Conservation (phyloP, 2,797 vertebrate species). For the Poecilia velifera region DNA sequence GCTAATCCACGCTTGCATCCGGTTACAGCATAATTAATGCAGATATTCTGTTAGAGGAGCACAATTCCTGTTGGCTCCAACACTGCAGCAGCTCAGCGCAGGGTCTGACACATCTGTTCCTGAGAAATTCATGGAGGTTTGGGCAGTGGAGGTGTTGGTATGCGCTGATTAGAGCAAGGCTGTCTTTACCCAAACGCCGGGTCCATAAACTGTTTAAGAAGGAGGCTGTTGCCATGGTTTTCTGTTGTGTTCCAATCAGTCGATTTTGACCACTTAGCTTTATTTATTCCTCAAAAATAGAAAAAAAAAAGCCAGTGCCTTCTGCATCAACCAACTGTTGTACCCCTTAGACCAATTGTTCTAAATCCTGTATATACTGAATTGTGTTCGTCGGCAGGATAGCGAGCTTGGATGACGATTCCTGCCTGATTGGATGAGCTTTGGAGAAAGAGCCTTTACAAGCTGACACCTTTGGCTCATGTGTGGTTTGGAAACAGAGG, state of each 20-base stretch:
- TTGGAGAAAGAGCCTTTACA: slow-evolving; percentile 63
- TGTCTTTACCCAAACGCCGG: slow-evolving; percentile 66
- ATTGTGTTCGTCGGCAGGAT: slow-evolving; percentile 54
- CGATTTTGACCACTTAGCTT: slow-evolving; percentile 67
- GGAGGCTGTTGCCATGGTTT: slow-evolving; percentile 78
- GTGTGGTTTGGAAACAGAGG: slow-evolving; percentile 57
- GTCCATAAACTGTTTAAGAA: slow-evolving; percentile 74
- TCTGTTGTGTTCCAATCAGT: slow-evolving; percentile 69
- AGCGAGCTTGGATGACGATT: slow-evolving; percentile 58
- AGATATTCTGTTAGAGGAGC: slow-evolving; percentile 31
- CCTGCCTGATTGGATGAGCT: slow-evolving; percentile 62
- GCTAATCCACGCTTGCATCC: slow-evolving; percentile 8
- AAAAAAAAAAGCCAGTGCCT: slow-evolving; percentile 67
- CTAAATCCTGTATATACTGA: slow-evolving; percentile 58
- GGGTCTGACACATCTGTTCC: slow-evolving; percentile 73
- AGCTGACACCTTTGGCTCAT: slow-evolving; percentile 76
- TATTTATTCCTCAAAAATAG: slow-evolving; percentile 72
- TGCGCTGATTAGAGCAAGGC: slow-evolving; percentile 73
- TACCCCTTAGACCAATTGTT: slow-evolving; percentile 71
- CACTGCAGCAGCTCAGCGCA: slow-evolving; percentile 34
- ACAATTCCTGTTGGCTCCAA: slow-evolving; percentile 35
- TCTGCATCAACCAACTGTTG: slow-evolving; percentile 80
- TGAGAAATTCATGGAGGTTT: slow-evolving; percentile 64
- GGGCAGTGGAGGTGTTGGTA: slow-evolving; percentile 74
- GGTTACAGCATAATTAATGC: slow-evolving; percentile 37